Conservation (phyloP, 2,797 vertebrate species). For the Potorous gilbertii region DNA sequence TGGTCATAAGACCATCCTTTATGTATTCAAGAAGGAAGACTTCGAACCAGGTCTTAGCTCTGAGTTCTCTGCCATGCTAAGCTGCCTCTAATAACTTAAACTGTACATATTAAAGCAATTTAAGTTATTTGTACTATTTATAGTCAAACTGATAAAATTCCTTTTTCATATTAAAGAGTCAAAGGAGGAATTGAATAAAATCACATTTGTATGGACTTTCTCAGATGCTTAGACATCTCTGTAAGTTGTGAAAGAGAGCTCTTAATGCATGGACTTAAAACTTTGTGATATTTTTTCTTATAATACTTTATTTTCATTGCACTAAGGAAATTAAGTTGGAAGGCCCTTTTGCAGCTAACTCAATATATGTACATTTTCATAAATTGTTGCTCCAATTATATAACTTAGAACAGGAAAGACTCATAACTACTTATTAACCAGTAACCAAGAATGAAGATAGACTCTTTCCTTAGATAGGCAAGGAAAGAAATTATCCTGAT, state of each 20-base stretch:
- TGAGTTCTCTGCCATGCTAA: neutral
- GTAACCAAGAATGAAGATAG: slow-evolving; percentile 53
- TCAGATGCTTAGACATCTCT: slow-evolving; percentile 28
- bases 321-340: slow-evolving; percentile 24
- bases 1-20: neutral
- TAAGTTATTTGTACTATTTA: neutral
- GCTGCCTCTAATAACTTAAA: neutral
- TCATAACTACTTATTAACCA: neutral
- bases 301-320: slow-evolving; percentile 32
- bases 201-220: slow-evolving; percentile 27
- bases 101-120: slow-evolving; percentile 49
- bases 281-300: slow-evolving; percentile 17
- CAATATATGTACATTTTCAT: slow-evolving; percentile 39
- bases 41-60: neutral
- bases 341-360: slow-evolving; percentile 8
- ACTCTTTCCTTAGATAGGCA: slow-evolving; percentile 47
- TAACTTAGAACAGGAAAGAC: slow-evolving; percentile 28
- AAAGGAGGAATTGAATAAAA: slow-evolving; percentile 40
- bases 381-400: slow-evolving; percentile 10
- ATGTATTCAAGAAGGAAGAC: neutral
- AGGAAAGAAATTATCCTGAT: neutral
- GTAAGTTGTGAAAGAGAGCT: slow-evolving; percentile 6
- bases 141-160: neutral
- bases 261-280: neutral
- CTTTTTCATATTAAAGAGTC: slow-evolving; percentile 52